These are phyloP conservation scores for Deroptyus accipitrinus DNA, from an alignment of 2,113 vertebrate species.

Conservation along the genomic window DNA sequence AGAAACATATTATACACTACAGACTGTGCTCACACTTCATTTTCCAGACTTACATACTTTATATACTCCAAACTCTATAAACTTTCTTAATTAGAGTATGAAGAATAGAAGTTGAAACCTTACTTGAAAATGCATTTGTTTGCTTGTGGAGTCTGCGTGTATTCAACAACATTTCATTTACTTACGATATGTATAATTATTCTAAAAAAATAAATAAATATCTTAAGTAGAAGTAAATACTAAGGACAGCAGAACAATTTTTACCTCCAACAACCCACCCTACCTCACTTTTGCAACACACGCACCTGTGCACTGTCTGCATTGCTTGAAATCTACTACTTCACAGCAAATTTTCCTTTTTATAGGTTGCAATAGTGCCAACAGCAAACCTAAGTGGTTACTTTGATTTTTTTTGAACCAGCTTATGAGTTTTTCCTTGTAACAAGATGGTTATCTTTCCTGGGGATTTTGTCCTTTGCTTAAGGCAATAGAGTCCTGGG, in stretches of 20 bases:
- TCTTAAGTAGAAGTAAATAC: background rate
- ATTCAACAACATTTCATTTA: constrained; percentile 41
- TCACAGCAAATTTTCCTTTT: background rate
- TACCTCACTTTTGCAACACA: background rate
- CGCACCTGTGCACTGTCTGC: background rate
- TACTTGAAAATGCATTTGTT: constrained; percentile 52
- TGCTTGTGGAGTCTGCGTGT: constrained; percentile 16
- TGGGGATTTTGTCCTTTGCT: background rate
- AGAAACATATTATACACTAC: constrained; percentile 2
- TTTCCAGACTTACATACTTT: constrained; percentile 37
- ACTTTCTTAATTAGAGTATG: constrained; percentile 35
- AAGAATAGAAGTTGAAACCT: constrained; percentile 40
- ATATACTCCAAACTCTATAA: constrained; percentile 22
- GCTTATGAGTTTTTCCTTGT: background rate
- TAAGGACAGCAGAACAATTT: background rate
- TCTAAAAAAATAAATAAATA: background rate
- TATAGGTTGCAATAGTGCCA: background rate
- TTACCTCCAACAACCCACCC: background rate
- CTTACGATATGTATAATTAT: constrained; percentile 37
- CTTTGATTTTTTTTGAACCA: background rate
- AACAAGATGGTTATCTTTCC: background rate
- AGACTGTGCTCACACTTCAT: constrained; percentile 37
- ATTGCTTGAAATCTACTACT: background rate
- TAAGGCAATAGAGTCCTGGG: background rate
- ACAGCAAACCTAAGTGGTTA: background rate